Base-by-base conservation (phyloP, 2,797 vertebrate genomes). In the Macropodus opercularis region DNA sequence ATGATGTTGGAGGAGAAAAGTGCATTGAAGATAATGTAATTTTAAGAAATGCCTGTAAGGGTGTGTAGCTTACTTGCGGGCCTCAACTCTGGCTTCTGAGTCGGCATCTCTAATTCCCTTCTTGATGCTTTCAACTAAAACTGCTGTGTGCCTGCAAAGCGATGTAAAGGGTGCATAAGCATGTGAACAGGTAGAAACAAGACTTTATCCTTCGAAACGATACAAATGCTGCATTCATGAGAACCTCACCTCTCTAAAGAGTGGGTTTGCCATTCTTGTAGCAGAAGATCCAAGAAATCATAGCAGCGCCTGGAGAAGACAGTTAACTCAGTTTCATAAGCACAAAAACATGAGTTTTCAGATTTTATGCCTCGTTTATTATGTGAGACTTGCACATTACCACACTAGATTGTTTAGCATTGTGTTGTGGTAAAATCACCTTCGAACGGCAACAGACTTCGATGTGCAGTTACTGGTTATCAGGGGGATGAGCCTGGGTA, bases 261-360 rank as follows among this genome's bases (percentile, higher is more conserved):
- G 84, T 98, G 96, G 4, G 95, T 98, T 77, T 99, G 97, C 97
- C 97, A 99, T 84, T 99, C 97, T 69, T 96, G 96, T 44, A 99
- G 87, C 47, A 99, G 92, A 63, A 95, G 90, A 84, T 98, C 96
- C 92, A 99, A 88, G 89, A 99, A 99, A 70, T 96, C 95, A 89
- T 96, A 98, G 81, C 97, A 98, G 72, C 96, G 96, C 73, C 97
- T 99, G 79, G 14, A 80, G 38, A 79, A 0, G 32, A 69, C 4
- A 56, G 44, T 48, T 44, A 48, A 10, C 58, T 38, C 36, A 43
- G 18, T 56, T 17, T 62, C 29, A 46, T 47, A 14, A 51, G 11
- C 41, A 32, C 8, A 47, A 58, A 52, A 42, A 24, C 29, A 22
- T 36, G n/a, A n/a, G n/a, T n/a, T n/a, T n/a, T n/a, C n/a, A n/a